These are phyloP conservation scores for Hemithea aestivaria DNA, from an alignment of 2,888 invertebrate genomes.

Conservation along the genomic window DNA sequence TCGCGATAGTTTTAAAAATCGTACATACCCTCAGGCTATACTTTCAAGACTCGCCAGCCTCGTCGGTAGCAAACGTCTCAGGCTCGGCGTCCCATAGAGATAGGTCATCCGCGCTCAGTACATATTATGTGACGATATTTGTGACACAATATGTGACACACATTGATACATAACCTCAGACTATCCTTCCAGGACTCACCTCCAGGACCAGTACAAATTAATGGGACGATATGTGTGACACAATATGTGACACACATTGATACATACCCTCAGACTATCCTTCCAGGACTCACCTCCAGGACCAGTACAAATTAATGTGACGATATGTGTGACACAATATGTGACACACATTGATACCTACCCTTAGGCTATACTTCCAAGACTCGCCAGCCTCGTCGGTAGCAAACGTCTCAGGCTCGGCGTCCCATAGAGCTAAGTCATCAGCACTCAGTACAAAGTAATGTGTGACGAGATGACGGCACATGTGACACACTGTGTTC, in stretches of 20 bases:
- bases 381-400: slow-evolving; percentile 93
- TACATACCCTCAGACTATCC: slow-evolving; percentile 88
- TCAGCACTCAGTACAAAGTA: slow-evolving; percentile 91
- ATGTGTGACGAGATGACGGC: slow-evolving; percentile 89
- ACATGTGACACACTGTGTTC: slow-evolving; percentile 88
- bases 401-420: slow-evolving; percentile 94
- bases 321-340: too few relatives aligned
- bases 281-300: too few relatives aligned
- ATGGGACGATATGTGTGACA: too few relatives aligned
- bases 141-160: too few relatives aligned
- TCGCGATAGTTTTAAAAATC: too few relatives aligned
- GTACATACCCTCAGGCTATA: slow-evolving; percentile 90
- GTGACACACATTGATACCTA: slow-evolving; percentile 62
- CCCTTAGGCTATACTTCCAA: slow-evolving; percentile 95
- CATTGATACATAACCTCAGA: slow-evolving; percentile 83
- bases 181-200: too few relatives aligned
- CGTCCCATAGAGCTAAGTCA: slow-evolving; percentile 92
- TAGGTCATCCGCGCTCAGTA: slow-evolving; percentile 90
- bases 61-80: slow-evolving; percentile 93
- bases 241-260: too few relatives aligned
- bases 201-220: too few relatives aligned
- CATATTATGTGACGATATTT: slow-evolving; percentile 22
- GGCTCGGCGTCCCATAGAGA: slow-evolving; percentile 94
- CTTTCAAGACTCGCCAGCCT: slow-evolving; percentile 96
- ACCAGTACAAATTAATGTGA: too few relatives aligned